Conservation (phyloP, 2,113 vertebrate genomes). For the Macheiramphus alcinus region DNA sequence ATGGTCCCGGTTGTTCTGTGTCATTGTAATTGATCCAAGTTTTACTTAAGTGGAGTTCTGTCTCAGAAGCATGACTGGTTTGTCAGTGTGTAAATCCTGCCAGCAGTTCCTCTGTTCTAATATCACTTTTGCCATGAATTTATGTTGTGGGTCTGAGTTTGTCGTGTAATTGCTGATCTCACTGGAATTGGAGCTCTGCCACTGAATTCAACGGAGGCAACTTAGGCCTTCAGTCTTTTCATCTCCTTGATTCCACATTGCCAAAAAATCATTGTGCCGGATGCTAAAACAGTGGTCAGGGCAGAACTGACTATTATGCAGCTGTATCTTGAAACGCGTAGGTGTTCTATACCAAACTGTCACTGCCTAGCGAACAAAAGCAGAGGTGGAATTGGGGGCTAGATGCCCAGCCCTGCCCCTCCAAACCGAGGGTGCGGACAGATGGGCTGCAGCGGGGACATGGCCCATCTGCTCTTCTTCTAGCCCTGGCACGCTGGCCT, state of each 20-base stretch:
- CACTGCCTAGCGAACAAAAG: background rate
- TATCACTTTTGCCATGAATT: background rate
- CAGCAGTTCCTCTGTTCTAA: background rate
- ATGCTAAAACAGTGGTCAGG: background rate
- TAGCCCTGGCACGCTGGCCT: background rate
- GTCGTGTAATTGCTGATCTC: background rate
- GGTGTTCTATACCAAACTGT: background rate
- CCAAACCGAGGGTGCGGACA: background rate
- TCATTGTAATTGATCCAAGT: background rate
- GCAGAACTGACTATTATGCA: background rate
- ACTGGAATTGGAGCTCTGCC: background rate
- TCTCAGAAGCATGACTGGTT: background rate
- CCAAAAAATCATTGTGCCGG: background rate
- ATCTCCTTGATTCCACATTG: background rate
- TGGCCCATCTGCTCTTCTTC: background rate
- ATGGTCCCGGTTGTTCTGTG: background rate
- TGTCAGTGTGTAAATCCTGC: background rate
- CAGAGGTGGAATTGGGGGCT: background rate
- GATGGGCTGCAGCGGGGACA: background rate
- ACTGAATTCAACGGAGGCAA: background rate
- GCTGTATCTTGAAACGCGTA: background rate
- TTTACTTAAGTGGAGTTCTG: background rate
- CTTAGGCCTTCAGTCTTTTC: background rate
- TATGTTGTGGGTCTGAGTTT: background rate
- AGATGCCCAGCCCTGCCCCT: background rate